phyloP scores from a whole-genome alignment of 2,888 invertebrate species.

The Noctua fimbriata region DNA sequence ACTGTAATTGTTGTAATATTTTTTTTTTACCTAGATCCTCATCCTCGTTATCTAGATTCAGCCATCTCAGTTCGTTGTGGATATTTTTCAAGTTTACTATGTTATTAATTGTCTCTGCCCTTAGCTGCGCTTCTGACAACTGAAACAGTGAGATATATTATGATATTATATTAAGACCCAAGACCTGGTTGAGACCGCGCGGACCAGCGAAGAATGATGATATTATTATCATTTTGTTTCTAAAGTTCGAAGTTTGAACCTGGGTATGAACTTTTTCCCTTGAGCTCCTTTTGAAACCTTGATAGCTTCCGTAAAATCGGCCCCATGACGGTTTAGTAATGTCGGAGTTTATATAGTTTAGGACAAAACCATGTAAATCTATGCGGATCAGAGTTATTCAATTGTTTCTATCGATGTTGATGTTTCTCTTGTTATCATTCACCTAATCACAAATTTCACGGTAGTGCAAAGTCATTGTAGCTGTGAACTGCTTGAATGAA shows the following conservation, averaged over 20 bases:
- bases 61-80: constrained; percentile 62
- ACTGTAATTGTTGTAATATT: constrained; percentile 12
- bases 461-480: neutral
- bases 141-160: constrained; percentile 37
- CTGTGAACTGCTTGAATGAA: constrained; percentile 14
- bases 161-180: neutral
- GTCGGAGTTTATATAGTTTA: neutral
- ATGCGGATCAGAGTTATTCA: neutral
- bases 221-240: neutral
- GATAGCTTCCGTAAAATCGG: neutral
- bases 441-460: constrained; percentile 7
- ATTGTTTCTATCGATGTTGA: neutral
- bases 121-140: constrained; percentile 60
- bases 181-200: no score
- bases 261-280: neutral
- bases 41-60: constrained; percentile 62
- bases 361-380: no score
- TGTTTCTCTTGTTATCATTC: neutral
- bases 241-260: no score
- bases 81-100: constrained; percentile 60
- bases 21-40: no score
- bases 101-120: constrained; percentile 57
- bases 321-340: neutral
- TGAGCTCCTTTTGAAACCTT: neutral
- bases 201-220: neutral